Percentiles rank a stretch among this genome's conserved stretches.
Conservation (phyloP, 2,888 invertebrate species). For the Ichneumoninae sp. region DNA sequence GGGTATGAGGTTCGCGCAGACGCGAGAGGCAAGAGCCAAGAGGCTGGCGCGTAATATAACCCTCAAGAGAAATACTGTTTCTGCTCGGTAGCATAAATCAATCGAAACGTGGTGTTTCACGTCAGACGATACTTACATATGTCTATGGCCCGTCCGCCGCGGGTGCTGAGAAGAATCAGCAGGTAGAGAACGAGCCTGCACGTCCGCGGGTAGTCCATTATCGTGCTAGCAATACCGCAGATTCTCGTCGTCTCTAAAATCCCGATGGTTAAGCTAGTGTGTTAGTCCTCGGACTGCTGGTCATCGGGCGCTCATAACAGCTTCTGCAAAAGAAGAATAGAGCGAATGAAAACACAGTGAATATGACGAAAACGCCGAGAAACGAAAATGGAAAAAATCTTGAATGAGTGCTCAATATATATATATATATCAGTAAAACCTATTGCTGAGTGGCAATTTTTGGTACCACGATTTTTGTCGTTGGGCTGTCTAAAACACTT, state of each 20-base stretch:
- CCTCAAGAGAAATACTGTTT: conserved; percentile 10
- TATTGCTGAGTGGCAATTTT: no score
- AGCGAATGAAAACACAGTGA: conserved; percentile 10
- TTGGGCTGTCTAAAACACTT: no score
- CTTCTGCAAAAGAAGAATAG: conserved; percentile 74
- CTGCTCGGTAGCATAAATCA: conserved; percentile 63
- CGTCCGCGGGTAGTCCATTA: conserved; percentile 81
- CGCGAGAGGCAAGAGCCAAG: conserved; percentile 26
- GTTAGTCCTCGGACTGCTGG: conserved; percentile 77
- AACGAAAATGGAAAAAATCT: background rate
- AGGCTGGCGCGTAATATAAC: conserved; percentile 43
- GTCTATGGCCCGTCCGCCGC: conserved; percentile 81
- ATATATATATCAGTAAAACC: background rate
- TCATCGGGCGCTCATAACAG: conserved; percentile 84
- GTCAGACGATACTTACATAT: conserved; percentile 80
- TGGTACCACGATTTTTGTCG: no score
- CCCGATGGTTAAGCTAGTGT: conserved; percentile 39
- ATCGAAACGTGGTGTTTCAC: conserved; percentile 57
- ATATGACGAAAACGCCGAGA: background rate
- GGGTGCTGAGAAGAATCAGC: conserved; percentile 77
- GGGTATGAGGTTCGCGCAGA: conserved; percentile 15
- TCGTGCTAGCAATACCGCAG: conserved; percentile 60
- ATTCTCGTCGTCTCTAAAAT: conserved; percentile 30
- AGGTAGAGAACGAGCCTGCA: conserved; percentile 80
- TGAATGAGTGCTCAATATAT: background rate